Base-by-base conservation (phyloP, 2,113 vertebrate species). In the Onychorhynchus coronatus region DNA sequence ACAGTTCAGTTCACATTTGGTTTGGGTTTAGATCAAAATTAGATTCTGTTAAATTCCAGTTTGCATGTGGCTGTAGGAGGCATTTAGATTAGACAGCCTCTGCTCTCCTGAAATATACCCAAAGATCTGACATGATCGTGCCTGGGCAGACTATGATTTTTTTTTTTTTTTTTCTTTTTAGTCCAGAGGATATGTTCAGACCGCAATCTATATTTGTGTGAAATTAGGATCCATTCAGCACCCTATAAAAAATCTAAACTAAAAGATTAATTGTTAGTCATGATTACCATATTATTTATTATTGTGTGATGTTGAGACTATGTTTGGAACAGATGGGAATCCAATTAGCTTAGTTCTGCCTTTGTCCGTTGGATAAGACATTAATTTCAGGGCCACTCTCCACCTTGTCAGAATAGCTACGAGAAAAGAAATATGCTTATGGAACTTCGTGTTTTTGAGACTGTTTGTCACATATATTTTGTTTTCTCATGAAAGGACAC, bases 271-370 rank as follows among this genome's bases (percentile, higher is more conserved):
- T 95, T 97, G 88, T 89, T 92, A 95, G 16, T 49, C 74, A 74
- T 89, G 66, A 95, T 97, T 93, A 93, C 30, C 30, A 49, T 89
- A 91, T 94, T 94, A 94, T 94, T 95, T 96, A 83, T 93, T 93
- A 81, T 93, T 91, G 56, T 92, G 77, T 93, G 79, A 94, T 96
- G 71, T 91, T 96, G 88, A 89, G 94, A 88, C 72, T 92, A 89
- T 96, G 96, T 96, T 96, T 85, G 74, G 94, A 97, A 93, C 96
- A 98, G 97, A 97, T 97, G 95, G 95, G 93, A 96, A 97, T 95
- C 95, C 93, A 96, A 95, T 96, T 96, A 97, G 81, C 92, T 97
- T 94, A 83, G 96, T 93, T 96, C 91, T 96, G 95, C 87, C 87
- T 96, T 96, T 96, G 95, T 95, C 96, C 28, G 3, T 90, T 86